These are phyloP conservation scores for Semnornis frantzii DNA, from an alignment of 2,113 vertebrate species.

Conservation along the genomic window DNA sequence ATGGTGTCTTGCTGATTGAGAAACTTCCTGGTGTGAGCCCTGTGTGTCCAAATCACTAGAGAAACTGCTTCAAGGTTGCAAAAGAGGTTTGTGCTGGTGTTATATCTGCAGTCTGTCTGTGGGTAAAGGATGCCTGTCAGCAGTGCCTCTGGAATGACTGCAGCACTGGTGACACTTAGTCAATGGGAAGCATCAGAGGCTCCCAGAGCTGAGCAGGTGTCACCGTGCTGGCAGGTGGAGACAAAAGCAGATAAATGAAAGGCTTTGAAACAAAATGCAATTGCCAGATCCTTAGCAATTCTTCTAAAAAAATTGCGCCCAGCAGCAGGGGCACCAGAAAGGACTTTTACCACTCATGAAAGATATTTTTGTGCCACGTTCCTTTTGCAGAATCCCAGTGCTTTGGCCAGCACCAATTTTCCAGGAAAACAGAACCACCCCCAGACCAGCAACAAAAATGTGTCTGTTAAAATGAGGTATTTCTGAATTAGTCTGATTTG, in stretches of 20 bases:
- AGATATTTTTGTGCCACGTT: not conserved
- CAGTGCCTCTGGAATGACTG: not conserved
- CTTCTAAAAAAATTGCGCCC: not conserved
- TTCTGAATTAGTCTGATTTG: not conserved
- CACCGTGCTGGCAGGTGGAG: not conserved
- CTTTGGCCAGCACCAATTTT: not conserved
- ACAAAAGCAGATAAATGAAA: not conserved
- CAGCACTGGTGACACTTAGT: not conserved
- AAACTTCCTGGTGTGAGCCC: fast-evolving
- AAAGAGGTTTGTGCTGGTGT: not conserved
- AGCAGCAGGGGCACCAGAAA: not conserved
- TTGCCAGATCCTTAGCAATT: not conserved
- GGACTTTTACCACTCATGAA: not conserved
- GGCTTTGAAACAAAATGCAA: not conserved
- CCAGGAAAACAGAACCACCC: not conserved
- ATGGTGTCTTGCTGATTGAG: not conserved
- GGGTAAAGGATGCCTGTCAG: not conserved
- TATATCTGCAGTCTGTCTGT: not conserved
- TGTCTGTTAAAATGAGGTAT: not conserved
- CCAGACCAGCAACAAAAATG: not conserved
- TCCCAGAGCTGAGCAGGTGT: not conserved
- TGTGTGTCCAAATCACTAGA: not conserved
- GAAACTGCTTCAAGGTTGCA: not conserved
- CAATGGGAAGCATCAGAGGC: not conserved
- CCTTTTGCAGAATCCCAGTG: not conserved